Conservation (phyloP, 2,797 vertebrate genomes). For the Arctocebus calabarensis region DNA sequence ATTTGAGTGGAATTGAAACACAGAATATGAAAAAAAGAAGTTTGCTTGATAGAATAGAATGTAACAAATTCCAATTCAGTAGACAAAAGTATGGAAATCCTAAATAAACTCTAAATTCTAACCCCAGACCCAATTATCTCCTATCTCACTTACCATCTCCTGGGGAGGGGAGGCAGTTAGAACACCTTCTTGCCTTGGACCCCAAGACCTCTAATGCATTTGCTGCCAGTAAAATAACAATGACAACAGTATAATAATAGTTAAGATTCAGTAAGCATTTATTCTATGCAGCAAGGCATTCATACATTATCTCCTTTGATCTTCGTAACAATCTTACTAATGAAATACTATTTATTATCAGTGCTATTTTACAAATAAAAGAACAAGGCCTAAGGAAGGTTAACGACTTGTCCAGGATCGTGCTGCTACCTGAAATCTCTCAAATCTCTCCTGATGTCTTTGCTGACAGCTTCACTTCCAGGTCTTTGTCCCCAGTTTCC, state of each 20-base stretch:
- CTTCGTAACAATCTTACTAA: background rate
- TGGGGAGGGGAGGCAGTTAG: background rate
- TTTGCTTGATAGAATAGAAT: background rate
- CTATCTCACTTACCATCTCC: background rate
- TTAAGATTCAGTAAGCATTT: conserved; percentile 23
- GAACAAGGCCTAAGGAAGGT: background rate
- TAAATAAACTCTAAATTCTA: conserved; percentile 22
- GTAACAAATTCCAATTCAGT: background rate
- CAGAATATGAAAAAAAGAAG: background rate
- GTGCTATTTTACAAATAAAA: background rate
- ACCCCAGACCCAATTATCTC: background rate
- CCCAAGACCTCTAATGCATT: background rate
- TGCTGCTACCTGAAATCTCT: background rate
- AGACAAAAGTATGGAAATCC: conserved; percentile 41
- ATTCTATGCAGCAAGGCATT: background rate
- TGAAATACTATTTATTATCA: background rate
- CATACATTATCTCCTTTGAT: background rate
- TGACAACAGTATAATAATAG: background rate
- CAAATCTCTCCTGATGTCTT: background rate
- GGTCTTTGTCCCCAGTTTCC: background rate
- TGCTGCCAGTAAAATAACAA: background rate
- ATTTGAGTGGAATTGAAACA: background rate
- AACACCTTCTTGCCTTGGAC: background rate
- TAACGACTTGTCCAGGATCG: background rate
- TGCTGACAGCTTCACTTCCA: background rate